Conservation (phyloP, 2,113 vertebrate genomes). For the Hemicordylus capensis region DNA sequence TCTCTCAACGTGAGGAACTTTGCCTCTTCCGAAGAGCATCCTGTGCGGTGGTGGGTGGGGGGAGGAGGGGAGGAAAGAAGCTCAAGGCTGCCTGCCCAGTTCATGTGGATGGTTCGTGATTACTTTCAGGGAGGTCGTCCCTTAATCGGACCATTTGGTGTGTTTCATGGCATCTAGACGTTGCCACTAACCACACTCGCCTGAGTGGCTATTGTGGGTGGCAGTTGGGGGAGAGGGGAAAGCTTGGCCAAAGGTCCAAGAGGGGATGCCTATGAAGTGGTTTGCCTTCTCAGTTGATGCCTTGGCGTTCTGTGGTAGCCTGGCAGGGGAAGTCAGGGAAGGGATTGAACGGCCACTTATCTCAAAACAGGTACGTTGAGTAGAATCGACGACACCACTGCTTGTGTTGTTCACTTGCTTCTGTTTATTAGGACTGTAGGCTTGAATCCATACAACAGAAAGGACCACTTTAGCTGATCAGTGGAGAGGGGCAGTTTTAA, state of each 20-base stretch:
- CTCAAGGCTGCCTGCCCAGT: background rate
- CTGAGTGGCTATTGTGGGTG: constrained; percentile 13
- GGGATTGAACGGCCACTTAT: background rate
- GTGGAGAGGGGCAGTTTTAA: background rate
- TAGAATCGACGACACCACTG: background rate
- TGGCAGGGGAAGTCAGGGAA: background rate
- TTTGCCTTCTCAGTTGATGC: background rate
- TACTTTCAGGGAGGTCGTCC: constrained; percentile 16
- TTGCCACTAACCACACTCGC: constrained; percentile 15
- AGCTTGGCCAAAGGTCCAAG: background rate
- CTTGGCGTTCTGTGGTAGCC: background rate
- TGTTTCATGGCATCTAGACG: constrained; percentile 54
- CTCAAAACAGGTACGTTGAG: background rate
- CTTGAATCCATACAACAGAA: background rate
- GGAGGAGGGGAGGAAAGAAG: background rate
- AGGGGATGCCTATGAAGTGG: background rate
- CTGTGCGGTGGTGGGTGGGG: background rate
- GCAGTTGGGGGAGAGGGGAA: background rate
- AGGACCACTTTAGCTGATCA: background rate
- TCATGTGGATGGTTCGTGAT: background rate
- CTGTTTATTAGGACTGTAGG: background rate
- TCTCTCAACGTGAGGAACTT: background rate
- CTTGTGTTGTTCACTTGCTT: background rate
- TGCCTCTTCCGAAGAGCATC: background rate
- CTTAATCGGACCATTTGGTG: constrained; percentile 42